Evolutionary conservation across 2,888 invertebrate genomes (phyloP).

Genomic region (Horisme vitalbata): DNA sequence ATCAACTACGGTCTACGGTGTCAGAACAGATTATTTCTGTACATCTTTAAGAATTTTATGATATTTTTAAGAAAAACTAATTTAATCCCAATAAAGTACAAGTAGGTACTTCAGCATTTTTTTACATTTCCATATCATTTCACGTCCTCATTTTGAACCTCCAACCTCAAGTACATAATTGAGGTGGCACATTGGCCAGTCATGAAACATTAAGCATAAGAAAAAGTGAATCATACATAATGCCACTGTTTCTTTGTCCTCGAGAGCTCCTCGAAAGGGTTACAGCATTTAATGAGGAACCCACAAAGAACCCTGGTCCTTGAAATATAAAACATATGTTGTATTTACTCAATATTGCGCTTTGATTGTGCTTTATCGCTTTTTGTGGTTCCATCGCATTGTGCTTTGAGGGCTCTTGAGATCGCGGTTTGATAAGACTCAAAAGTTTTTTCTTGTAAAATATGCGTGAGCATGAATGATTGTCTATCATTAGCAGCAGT

Average conservation of each 20-base stretch:
- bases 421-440: conserved; percentile 15
- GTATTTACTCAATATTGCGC: conserved; percentile 26
- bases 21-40: no score
- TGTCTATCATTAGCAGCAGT: neutral
- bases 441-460: conserved; percentile 3
- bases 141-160: neutral
- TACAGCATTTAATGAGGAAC: conserved; percentile 60
- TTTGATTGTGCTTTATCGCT: conserved; percentile 29
- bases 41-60: no score
- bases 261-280: conserved; percentile 50
- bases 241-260: conserved; percentile 30
- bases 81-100: no score
- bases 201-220: conserved; percentile 29
- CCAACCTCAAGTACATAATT: conserved; percentile 21
- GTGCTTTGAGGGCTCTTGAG: conserved; percentile 19
- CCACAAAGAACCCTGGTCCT: conserved; percentile 41
- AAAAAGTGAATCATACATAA: conserved; percentile 25
- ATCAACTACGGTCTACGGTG: no score
- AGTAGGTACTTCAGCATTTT: no score
- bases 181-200: conserved; percentile 28
- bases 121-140: neutral
- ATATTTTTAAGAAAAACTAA: no score
- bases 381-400: conserved; percentile 24
- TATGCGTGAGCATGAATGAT: neutral
- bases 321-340: conserved; percentile 18